Evolutionary conservation across 23 tunicate genomes (phyloP).

Genomic region (Ciona savignyi): DNA sequence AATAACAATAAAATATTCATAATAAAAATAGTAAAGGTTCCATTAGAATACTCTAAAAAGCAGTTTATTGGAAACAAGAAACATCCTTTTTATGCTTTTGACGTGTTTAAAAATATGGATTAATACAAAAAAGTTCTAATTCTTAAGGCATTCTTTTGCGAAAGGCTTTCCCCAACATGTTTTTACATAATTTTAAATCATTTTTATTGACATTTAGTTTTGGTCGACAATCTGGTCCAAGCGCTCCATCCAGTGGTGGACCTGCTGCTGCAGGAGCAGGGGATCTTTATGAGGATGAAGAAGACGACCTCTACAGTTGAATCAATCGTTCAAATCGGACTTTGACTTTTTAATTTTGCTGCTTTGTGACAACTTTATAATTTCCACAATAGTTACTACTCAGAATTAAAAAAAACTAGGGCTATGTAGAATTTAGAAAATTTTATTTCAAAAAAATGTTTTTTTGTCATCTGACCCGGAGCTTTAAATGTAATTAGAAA

Average conservation of each 20-base stretch:
- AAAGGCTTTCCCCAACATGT: too few relatives aligned
- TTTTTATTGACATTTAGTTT: conserved; percentile 16
- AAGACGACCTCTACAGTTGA: conserved; percentile 75
- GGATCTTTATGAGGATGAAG: conserved; percentile 67
- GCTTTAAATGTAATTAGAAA: too few relatives aligned
- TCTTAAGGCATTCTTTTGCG: background rate
- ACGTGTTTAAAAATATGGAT: background rate
- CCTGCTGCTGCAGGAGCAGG: conserved; percentile 52
- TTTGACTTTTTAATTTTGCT: background rate
- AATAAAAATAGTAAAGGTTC: too few relatives aligned
- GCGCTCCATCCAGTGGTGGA: conserved; percentile 7
- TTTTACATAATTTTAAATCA: background rate
- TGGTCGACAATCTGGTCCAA: conserved; percentile 28
- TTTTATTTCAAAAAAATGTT: too few relatives aligned
- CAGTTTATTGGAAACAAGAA: background rate
- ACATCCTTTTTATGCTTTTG: background rate
- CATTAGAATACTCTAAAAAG: too few relatives aligned
- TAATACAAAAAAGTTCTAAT: background rate
- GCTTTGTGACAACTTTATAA: background rate
- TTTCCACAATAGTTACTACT: background rate
- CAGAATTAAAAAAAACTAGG: too few relatives aligned
- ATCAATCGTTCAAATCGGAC: background rate
- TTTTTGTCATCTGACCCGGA: too few relatives aligned
- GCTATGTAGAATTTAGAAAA: too few relatives aligned
- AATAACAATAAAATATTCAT: too few relatives aligned